Base-by-base conservation (phyloP, 2,113 vertebrate genomes). In the Odocoileus hemionus region DNA sequence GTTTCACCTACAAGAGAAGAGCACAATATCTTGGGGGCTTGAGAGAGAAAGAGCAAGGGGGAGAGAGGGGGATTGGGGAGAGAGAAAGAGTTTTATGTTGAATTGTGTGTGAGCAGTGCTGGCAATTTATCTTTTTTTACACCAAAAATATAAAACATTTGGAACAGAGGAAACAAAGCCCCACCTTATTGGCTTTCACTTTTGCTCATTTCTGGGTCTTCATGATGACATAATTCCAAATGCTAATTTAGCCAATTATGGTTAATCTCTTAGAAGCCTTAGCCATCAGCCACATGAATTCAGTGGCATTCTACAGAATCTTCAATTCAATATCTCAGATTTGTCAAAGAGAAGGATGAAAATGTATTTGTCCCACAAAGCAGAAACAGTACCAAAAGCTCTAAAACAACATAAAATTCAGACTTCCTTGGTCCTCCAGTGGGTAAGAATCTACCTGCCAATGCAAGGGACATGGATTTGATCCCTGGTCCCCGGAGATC, bases 221-320 rank as follows among this genome's bases (percentile, higher is more conserved):
- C 97, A 91, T 57, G 96, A 92, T 96, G 97, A 95, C 87, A 82
- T 98, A 97, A 98, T 98, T 96, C 95, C 88, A 86, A 98, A 96
- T 96, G 97, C 95, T 98, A 97, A 97, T 97, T 98, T 97, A 98
- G 88, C 60, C 6, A 23, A 96, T 94, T 95, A 67, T 97, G 96
- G 70, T 90, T 98, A 97, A 98, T 98, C 96, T 96, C 54, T 0
- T 36, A 88, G 98, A 98, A 98, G 87, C 91, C 91, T 96, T 93
- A 96, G 96, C 90, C 97, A 74, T 87, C 86, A 50, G 45, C 79
- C 91, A 52, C 0, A 0, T 25, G 47, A 1, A 0, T 83, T 90
- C 57, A 57, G 94, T 55, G 97, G 96, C 94, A 83, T 82, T 76
- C 80, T 74, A 43, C 6, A 79, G 30, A 87, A 47, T 36, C 60